Evolutionary conservation across 2,797 vertebrate genomes (phyloP).

Genomic region (Heliangelus exortis): DNA sequence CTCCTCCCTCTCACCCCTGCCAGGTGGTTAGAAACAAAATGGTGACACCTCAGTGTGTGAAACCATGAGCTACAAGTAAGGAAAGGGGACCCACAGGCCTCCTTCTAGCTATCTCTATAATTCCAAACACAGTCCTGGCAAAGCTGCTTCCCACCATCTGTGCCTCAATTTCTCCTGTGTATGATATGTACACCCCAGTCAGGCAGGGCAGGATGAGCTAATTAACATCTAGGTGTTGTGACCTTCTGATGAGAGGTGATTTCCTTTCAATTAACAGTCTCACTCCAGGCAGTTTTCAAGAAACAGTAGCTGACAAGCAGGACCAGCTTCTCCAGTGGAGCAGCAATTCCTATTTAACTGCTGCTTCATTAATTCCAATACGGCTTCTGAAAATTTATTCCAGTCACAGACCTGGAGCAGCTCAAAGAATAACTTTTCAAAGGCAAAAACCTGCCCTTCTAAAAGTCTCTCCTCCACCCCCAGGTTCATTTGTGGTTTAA

Average conservation of each 20-base stretch:
- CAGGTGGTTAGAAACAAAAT: not conserved
- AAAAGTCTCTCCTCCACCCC: not conserved
- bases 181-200: not conserved
- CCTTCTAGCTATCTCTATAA: not conserved
- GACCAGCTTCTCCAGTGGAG: constrained; percentile 18
- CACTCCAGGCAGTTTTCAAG: constrained; percentile 32
- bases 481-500: not conserved
- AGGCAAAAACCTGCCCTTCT: not conserved
- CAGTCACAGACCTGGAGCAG: not conserved
- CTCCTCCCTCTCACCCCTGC: not conserved
- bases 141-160: not conserved
- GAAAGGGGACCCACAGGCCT: not conserved
- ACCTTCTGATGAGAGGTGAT: not conserved
- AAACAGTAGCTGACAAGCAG: not conserved
- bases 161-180: not conserved
- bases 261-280: constrained; percentile 5
- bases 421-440: not conserved
- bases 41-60: not conserved
- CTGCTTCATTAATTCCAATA: not conserved
- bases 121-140: not conserved
- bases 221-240: not conserved
- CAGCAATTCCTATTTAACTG: constrained; percentile 22
- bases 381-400: not conserved
- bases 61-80: not conserved
- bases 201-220: not conserved